phyloP scores from a whole-genome alignment of 2,797 vertebrate genomes.

The Arctocebus calabarensis region DNA sequence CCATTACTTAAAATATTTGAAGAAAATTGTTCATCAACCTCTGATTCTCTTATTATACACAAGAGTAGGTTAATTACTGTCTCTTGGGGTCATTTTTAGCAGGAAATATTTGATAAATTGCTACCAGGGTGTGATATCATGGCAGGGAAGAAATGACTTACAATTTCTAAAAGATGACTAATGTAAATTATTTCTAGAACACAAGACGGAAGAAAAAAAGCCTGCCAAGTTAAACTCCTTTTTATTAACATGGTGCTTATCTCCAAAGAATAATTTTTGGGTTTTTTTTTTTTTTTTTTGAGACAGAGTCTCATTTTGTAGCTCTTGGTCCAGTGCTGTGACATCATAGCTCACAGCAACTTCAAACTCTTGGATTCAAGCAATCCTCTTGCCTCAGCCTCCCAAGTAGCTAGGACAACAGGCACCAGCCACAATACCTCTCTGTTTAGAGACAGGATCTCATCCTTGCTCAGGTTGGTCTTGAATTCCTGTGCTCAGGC shows the following conservation, averaged over 20 bases:
- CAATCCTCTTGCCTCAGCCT: too few relatives aligned
- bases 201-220: slow-evolving; percentile 45
- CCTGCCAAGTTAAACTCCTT: slow-evolving; percentile 78
- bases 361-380: too few relatives aligned
- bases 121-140: slow-evolving; percentile 62
- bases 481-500: too few relatives aligned
- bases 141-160: slow-evolving; percentile 76
- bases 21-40: slow-evolving; percentile 75
- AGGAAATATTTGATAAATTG: slow-evolving; percentile 71
- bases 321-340: too few relatives aligned
- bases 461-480: too few relatives aligned
- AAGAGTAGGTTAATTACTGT: slow-evolving; percentile 72
- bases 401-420: too few relatives aligned
- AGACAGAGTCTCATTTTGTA: too few relatives aligned
- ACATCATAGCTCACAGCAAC: too few relatives aligned
- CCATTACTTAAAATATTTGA: slow-evolving; percentile 73
- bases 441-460: too few relatives aligned
- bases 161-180: slow-evolving; percentile 77
- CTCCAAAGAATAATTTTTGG: slow-evolving; percentile 74
- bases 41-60: slow-evolving; percentile 70
- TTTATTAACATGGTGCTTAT: slow-evolving; percentile 74
- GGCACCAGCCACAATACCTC: too few relatives aligned
- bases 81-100: slow-evolving; percentile 73
- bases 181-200: slow-evolving; percentile 79
- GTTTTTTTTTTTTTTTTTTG: too few relatives aligned